A percentile compares a stretch with the other conserved stretches of the same genome.
These are phyloP conservation scores for Neoscelio sp. DNA, from an alignment of 2,888 invertebrate genomes.

Conservation along the genomic window DNA sequence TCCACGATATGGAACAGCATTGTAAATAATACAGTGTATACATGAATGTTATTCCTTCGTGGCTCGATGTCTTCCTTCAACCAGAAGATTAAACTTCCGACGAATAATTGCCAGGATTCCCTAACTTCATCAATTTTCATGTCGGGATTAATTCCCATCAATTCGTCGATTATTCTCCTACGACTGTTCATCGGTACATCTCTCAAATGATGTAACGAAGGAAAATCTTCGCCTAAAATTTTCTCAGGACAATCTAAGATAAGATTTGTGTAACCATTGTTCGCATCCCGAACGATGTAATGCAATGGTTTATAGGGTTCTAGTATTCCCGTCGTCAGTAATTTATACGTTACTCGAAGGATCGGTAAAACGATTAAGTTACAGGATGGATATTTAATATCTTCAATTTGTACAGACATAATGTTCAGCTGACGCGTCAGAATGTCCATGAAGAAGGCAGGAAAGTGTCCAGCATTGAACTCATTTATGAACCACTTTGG, in stretches of 20 bases:
- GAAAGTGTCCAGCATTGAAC: slow-evolving; percentile 86
- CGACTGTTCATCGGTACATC: slow-evolving; percentile 72
- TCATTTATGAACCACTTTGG: slow-evolving; percentile 87
- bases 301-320: slow-evolving; percentile 16
- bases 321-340: slow-evolving; percentile 75
- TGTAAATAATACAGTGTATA: slow-evolving; percentile 86
- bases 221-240: slow-evolving; percentile 30
- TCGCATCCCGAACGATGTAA: slow-evolving; percentile 14
- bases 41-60: slow-evolving; percentile 82
- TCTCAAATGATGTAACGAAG: slow-evolving; percentile 71
- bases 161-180: slow-evolving; percentile 83
- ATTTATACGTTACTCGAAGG: slow-evolving; percentile 85
- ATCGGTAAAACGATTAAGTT: slow-evolving; percentile 86
- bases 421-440: slow-evolving; percentile 87
- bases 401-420: slow-evolving; percentile 89
- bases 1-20: slow-evolving; percentile 86
- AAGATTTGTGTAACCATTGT: not conserved
- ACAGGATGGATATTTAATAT: slow-evolving; percentile 86
- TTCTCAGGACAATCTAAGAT: slow-evolving; percentile 24
- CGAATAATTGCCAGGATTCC: slow-evolving; percentile 85
- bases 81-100: slow-evolving; percentile 86
- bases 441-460: slow-evolving; percentile 88
- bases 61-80: slow-evolving; percentile 82
- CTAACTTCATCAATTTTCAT: slow-evolving; percentile 84
- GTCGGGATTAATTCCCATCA: slow-evolving; percentile 82